Conservation (phyloP, 2,797 vertebrate species). For the Eremophila alpestris region DNA sequence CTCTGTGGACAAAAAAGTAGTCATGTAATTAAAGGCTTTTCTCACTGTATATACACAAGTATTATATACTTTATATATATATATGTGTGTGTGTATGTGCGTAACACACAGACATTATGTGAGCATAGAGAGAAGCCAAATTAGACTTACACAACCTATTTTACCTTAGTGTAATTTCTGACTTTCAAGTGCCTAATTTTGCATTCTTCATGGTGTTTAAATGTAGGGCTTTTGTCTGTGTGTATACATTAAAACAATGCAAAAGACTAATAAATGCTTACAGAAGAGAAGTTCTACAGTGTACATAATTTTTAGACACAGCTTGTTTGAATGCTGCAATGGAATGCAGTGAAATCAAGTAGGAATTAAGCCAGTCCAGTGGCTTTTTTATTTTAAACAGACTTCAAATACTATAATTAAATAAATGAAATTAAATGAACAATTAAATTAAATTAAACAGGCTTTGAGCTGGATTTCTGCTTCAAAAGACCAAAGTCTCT, state of each 20-base stretch:
- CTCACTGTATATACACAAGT: background rate
- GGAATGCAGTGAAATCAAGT: background rate
- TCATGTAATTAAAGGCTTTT: slow-evolving; percentile 39
- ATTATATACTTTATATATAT: background rate
- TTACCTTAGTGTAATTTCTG: background rate
- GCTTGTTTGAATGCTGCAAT: background rate
- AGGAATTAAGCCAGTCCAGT: slow-evolving; percentile 10
- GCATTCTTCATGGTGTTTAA: background rate
- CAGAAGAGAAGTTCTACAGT: background rate
- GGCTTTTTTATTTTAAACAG: slow-evolving; percentile 21
- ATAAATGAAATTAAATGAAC: slow-evolving; percentile 28
- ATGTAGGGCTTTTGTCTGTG: background rate
- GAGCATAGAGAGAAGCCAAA: background rate
- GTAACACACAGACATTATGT: background rate
- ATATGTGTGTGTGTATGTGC: background rate
- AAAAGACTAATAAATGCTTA: background rate
- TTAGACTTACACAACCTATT: slow-evolving; percentile 23
- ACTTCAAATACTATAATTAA: slow-evolving; percentile 23
- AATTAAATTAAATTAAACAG: background rate
- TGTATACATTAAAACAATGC: slow-evolving; percentile 8
- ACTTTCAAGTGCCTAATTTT: background rate
- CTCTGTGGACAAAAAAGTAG: background rate
- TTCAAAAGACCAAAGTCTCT: background rate
- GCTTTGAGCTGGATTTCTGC: background rate
- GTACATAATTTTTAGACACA: background rate